These are phyloP conservation scores for Grapholita molesta DNA, from an alignment of 1,140 invertebrate genomes.

Conservation along the genomic window DNA sequence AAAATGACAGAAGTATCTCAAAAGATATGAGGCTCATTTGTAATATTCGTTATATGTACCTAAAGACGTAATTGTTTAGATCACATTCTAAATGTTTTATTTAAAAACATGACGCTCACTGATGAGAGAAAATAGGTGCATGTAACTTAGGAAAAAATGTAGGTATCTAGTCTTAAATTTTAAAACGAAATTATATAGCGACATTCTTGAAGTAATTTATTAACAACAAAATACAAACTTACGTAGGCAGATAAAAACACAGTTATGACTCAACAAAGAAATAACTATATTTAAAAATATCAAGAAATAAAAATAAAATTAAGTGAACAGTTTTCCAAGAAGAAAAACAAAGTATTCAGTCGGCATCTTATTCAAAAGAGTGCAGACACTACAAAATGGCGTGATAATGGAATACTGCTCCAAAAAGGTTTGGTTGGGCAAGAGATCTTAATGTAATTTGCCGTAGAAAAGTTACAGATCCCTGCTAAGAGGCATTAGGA, in stretches of 20 bases:
- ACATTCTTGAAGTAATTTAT: too few species aligned
- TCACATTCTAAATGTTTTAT: too few species aligned
- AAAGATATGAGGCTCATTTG: too few species aligned
- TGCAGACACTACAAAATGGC: conserved; percentile 12
- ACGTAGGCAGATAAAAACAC: background rate
- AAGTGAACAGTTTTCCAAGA: conserved; percentile 3
- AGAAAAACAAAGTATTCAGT: conserved; percentile 15
- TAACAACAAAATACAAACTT: background rate
- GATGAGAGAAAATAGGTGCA: too few species aligned
- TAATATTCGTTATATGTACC: too few species aligned
- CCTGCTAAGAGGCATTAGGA: conserved; percentile 7
- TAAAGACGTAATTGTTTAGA: too few species aligned
- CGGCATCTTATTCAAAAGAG: conserved; percentile 9
- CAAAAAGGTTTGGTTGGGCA: conserved; percentile 5
- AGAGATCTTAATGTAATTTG: conserved; percentile 13
- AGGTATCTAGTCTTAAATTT: too few species aligned
- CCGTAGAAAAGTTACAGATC: conserved; percentile 14
- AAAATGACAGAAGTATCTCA: too few species aligned
- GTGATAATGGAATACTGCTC: conserved; percentile 11
- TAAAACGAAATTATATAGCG: too few species aligned
- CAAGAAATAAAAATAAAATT: background rate
- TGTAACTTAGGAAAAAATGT: too few species aligned
- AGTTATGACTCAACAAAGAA: background rate
- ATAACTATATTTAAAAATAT: background rate
- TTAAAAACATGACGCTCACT: too few species aligned